These are phyloP conservation scores for Leucoma salicis DNA, from an alignment of 2,888 invertebrate genomes.

Conservation along the genomic window DNA sequence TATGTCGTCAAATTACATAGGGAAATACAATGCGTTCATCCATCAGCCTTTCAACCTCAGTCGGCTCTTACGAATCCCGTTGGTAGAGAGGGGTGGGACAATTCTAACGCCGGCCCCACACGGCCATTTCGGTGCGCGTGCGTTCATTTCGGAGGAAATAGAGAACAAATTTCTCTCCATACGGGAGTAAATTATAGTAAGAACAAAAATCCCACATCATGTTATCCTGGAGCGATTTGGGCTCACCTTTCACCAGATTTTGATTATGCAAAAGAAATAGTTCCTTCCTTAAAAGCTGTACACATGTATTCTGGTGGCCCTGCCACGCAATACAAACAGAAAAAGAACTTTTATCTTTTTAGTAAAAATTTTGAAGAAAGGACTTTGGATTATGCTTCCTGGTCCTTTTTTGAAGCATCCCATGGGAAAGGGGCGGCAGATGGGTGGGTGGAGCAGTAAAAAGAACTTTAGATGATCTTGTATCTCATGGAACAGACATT, in stretches of 20 bases:
- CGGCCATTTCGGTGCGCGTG: no score
- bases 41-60: no score
- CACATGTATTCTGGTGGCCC: constrained; percentile 14
- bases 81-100: no score
- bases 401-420: not conserved
- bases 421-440: not conserved
- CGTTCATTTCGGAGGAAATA: constrained; percentile 10
- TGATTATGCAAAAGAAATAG: not conserved
- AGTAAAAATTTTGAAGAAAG: no score
- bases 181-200: constrained; percentile 3
- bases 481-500: constrained; percentile 13
- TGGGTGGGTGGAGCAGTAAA: not conserved
- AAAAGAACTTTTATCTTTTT: not conserved
- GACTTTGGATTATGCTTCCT: not conserved
- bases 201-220: constrained; percentile 3
- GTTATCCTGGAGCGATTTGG: constrained; percentile 16
- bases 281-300: not conserved
- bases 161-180: constrained; percentile 2
- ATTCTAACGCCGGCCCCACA: no score
- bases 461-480: constrained; percentile 2
- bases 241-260: constrained; percentile 8
- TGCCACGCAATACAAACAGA: constrained; percentile 1
- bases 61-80: no score
- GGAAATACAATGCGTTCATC: constrained; percentile 10
- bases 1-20: constrained; percentile 12